Conservation (phyloP, 2,888 invertebrate genomes). For the Drosophila algonquin region DNA sequence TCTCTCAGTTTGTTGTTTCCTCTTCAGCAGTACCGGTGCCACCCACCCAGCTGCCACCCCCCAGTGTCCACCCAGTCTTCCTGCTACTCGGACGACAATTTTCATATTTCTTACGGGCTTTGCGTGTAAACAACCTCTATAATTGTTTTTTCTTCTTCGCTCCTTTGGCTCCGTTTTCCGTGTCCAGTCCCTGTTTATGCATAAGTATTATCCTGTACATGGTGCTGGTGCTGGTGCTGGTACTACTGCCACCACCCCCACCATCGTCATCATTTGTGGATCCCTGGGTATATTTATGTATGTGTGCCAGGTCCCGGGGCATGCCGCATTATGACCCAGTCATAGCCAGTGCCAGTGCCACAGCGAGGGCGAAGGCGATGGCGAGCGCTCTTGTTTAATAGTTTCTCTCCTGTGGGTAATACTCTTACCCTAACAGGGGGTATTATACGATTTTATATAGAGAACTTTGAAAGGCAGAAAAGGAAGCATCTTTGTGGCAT, state of each 20-base stretch:
- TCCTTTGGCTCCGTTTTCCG: slow-evolving; percentile 44
- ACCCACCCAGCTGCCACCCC: not conserved
- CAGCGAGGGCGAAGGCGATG: not conserved
- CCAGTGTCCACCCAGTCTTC: slow-evolving; percentile 3
- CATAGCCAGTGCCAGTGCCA: not conserved
- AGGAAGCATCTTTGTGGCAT: not conserved
- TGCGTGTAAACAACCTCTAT: slow-evolving; percentile 72
- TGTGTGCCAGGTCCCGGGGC: slow-evolving; percentile 38
- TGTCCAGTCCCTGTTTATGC: slow-evolving; percentile 61
- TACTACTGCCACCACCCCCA: not conserved
- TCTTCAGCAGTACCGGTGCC: slow-evolving; percentile 11
- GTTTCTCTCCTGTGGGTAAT: slow-evolving; percentile 10
- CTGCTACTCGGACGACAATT: slow-evolving; percentile 28
- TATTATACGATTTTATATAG: not conserved
- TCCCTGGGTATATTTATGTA: slow-evolving; percentile 12
- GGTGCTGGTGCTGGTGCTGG: not conserved
- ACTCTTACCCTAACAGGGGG: not conserved
- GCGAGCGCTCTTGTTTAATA: slow-evolving; percentile 42
- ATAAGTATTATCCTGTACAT: slow-evolving; percentile 45
- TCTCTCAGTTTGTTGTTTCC: slow-evolving; percentile 33
- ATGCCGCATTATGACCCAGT: slow-evolving; percentile 50
- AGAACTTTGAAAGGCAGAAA: not conserved
- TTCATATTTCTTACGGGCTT: slow-evolving; percentile 48
- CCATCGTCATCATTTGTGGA: slow-evolving; percentile 2
- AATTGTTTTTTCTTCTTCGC: slow-evolving; percentile 56